Evolutionary conservation across 2,113 vertebrate genomes (phyloP).

Genomic region (Pachyramphus minor): DNA sequence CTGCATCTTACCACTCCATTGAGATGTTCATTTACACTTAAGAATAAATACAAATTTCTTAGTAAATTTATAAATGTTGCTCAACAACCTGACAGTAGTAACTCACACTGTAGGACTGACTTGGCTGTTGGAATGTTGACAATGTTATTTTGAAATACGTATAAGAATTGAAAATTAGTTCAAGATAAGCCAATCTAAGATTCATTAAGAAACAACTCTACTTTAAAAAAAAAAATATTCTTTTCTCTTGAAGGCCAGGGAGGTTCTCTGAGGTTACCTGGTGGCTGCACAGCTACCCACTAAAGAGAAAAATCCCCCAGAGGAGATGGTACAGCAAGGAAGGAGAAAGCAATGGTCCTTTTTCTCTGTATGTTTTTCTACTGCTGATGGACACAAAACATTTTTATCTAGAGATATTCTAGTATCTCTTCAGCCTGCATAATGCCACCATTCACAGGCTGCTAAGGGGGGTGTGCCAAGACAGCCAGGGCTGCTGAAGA

Average conservation of each 20-base stretch:
- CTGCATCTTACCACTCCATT: neutral
- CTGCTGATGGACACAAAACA: neutral
- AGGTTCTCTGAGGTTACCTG: neutral
- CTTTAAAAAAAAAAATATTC: neutral
- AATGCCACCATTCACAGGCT: neutral
- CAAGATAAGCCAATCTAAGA: neutral
- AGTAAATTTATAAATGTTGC: neutral
- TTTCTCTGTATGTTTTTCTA: neutral
- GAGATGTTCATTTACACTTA: neutral
- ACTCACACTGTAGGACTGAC: neutral
- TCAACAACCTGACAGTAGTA: neutral
- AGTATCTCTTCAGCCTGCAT: neutral
- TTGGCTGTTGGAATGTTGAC: neutral
- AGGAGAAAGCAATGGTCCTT: accelerated
- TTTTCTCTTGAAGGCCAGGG: neutral
- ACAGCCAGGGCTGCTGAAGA: neutral
- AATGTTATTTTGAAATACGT: neutral
- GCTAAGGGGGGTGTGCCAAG: neutral
- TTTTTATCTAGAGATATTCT: neutral
- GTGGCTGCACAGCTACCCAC: neutral
- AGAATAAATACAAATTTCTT: neutral
- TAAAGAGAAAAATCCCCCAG: neutral
- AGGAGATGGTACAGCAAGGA: neutral
- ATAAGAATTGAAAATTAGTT: neutral
- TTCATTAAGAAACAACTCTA: neutral